Evolutionary conservation across 1,140 invertebrate genomes (phyloP), one percentile per base, ranked within the genome.

Genomic region (Drosophila erecta): DNA sequence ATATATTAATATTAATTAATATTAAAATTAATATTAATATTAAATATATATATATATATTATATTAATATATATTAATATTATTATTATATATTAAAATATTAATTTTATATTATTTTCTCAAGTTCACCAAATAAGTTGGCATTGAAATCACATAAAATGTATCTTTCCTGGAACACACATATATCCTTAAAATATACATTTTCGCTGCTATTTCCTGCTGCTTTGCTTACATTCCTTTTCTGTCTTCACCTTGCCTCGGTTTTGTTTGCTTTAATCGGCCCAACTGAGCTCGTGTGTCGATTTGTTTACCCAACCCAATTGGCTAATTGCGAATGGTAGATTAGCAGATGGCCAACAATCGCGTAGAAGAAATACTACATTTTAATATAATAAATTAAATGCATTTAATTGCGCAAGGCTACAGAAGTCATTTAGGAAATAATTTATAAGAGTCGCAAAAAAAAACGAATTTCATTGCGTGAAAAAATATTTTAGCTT

Each of bases 331-430:
- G 46, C 38, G 69, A 72, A 71, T 71, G 46, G 24, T 59, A 43
- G 66, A 72, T 72, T 59, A 72, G 44, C 69, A 72, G 69, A 72
- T 72, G 69, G 69, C 55, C 54, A 46, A 38, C 27, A 57, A 57
- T 50, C 20, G 51, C 35, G 7, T 50, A 50, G 33, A 72, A 60
- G 24, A 60, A 51, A 72, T 10, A 37, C 8, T 11, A 64, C 17
- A 22, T 22, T 49, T 14, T 64, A 10, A 20, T 35, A 7, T 35
- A 27, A 49, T 15, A 20, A 15, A 10, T 53, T 33, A 40, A 56
- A 47, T 46, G 35, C 43, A 70, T 33, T 55, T 20, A n/a, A 24
- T 15, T 14, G 14, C 8, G 14, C 1, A 53, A 53, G 7, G 7
- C n/a, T 3, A 35, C 11, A 5, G n/a, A 51, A 12, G 10, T 7